A percentile compares a stretch with the other conserved stretches of the same genome.
Evolutionary conservation across 1,140 invertebrate species (phyloP).

Genomic region (Drosophila gunungcola): DNA sequence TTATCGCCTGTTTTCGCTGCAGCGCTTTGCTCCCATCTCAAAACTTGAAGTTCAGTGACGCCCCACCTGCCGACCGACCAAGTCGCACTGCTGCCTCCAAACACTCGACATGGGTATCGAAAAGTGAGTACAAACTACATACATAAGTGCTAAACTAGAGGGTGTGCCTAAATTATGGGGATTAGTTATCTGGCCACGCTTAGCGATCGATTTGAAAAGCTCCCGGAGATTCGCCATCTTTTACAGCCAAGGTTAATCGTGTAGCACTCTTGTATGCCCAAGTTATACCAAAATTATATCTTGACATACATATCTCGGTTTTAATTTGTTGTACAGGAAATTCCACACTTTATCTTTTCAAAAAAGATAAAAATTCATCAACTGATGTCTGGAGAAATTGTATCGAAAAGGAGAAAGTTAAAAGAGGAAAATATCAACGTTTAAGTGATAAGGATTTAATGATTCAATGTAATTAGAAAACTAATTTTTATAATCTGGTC

Average conservation of each 20-base stretch:
- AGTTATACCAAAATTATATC: background rate
- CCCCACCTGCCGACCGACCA: conserved; percentile 51
- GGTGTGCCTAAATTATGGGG: conserved; percentile 10
- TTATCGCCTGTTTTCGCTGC: conserved; percentile 57
- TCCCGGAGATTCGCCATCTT: conserved; percentile 13
- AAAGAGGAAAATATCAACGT: background rate
- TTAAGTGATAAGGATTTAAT: too few species aligned
- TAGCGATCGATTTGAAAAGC: conserved; percentile 15
- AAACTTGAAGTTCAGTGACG: conserved; percentile 45
- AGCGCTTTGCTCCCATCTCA: conserved; percentile 27
- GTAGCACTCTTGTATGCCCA: background rate
- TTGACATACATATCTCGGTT: background rate
- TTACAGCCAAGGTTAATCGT: background rate
- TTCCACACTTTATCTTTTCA: background rate
- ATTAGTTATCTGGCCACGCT: conserved; percentile 12
- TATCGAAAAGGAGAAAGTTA: background rate
- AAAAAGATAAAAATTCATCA: background rate
- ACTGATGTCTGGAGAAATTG: background rate
- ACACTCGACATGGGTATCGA: conserved; percentile 58
- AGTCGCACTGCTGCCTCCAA: conserved; percentile 46
- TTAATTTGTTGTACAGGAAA: background rate
- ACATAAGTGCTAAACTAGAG: background rate
- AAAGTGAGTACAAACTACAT: conserved; percentile 57
- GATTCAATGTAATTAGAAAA: too few species aligned
- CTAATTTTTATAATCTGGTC: too few species aligned